phyloP scores from a whole-genome alignment of 2,113 vertebrate genomes.

The Dicrurus megarhynchus region DNA sequence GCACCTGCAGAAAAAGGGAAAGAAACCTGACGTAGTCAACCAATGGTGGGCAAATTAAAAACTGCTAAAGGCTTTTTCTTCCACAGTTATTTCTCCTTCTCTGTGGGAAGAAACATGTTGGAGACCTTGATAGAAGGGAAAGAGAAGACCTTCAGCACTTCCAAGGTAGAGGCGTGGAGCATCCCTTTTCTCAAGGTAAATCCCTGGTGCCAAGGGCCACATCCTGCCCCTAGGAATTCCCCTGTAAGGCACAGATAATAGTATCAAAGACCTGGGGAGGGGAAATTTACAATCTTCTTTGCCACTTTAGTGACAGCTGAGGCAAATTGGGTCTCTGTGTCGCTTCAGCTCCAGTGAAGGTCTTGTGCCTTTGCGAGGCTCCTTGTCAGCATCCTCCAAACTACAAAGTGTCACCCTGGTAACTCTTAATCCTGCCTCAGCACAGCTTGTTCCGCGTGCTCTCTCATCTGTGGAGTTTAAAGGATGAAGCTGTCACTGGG shows the following conservation, averaged over 20 bases:
- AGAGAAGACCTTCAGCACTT: neutral
- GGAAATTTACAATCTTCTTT: neutral
- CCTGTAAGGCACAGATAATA: neutral
- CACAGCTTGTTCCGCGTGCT: neutral
- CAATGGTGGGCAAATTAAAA: neutral
- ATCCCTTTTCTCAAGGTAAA: neutral
- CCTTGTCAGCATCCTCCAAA: slow-evolving; percentile 5
- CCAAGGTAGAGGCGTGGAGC: neutral
- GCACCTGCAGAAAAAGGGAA: neutral
- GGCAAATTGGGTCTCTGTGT: neutral
- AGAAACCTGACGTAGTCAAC: neutral
- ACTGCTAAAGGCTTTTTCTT: neutral
- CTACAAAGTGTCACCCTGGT: slow-evolving; percentile 28
- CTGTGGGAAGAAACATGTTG: neutral
- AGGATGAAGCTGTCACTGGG: slow-evolving; percentile 41
- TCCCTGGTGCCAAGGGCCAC: neutral
- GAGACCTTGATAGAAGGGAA: neutral
- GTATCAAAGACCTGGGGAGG: neutral
- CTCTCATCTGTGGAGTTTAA: neutral
- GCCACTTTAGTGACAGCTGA: neutral
- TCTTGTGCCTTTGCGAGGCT: neutral
- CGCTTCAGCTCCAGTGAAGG: neutral
- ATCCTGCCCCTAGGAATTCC: neutral
- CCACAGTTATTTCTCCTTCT: neutral
- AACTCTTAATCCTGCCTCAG: slow-evolving; percentile 37